These are phyloP conservation scores for Folsomia manolachei DNA, from an alignment of 2,888 invertebrate species.

Conservation along the genomic window DNA sequence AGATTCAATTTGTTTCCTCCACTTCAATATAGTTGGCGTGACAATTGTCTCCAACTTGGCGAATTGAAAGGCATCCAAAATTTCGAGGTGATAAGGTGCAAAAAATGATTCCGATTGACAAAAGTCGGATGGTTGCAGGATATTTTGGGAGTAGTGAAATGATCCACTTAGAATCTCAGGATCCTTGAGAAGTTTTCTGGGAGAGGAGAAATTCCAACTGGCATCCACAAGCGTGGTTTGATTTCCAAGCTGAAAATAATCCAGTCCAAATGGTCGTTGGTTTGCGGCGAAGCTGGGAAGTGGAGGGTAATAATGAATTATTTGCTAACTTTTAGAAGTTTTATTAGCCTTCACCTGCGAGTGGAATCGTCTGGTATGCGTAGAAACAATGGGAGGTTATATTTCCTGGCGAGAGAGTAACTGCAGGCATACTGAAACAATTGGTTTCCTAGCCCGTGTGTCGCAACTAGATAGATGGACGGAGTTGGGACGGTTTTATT, in stretches of 20 bases:
- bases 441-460: not conserved
- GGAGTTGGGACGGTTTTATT: not conserved
- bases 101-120: constrained; percentile 24
- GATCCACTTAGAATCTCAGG: not conserved
- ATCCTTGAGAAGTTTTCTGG: not conserved
- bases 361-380: not conserved
- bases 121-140: not conserved
- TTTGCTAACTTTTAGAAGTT: not conserved
- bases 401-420: not conserved
- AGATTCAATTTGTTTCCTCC: not conserved
- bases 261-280: not conserved
- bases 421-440: not conserved
- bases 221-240: not conserved
- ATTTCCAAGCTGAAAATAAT: not conserved
- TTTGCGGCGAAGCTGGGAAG: not conserved
- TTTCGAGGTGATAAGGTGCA: constrained; percentile 2
- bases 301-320: too few relatives aligned
- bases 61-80: constrained; percentile 4
- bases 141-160: not conserved
- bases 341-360: not conserved
- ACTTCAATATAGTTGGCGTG: not conserved
- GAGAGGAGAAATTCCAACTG: not conserved
- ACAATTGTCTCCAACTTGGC: not conserved
- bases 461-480: not conserved
- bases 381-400: not conserved